A percentile compares a stretch with the other conserved stretches of the same genome.
Evolutionary conservation across 2,113 vertebrate genomes (phyloP).

Genomic region (Podilymbus podiceps): DNA sequence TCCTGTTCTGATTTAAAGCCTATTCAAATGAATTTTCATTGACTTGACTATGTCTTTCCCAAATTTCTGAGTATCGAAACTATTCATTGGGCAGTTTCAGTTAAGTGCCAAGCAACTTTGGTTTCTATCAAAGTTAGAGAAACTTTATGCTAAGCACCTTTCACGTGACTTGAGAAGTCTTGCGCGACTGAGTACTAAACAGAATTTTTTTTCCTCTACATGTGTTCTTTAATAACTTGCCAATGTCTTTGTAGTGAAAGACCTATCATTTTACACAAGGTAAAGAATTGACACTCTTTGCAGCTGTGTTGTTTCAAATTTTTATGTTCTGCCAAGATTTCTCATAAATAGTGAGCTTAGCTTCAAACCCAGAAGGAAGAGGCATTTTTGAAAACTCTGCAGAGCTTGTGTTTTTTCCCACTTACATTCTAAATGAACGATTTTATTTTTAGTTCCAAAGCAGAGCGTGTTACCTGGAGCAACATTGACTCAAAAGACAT

Average conservation of each 20-base stretch:
- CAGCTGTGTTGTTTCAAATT: not conserved
- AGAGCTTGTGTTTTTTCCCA: not conserved
- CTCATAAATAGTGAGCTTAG: not conserved
- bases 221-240: not conserved
- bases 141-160: not conserved
- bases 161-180: not conserved
- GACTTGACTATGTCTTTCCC: not conserved
- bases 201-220: not conserved
- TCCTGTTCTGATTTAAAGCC: slow-evolving; percentile 38
- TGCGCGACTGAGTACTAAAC: not conserved
- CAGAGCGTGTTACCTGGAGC: slow-evolving; percentile 9
- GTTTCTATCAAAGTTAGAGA: not conserved
- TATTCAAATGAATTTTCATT: slow-evolving; percentile 27
- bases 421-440: not conserved
- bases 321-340: not conserved
- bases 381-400: slow-evolving; percentile 7
- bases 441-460: slow-evolving; percentile 47
- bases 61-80: not conserved
- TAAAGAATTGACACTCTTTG: not conserved
- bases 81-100: not conserved
- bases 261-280: not conserved
- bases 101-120: not conserved
- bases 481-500: slow-evolving; percentile 8
- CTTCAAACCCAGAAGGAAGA: slow-evolving; percentile 17
- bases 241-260: not conserved